Conservation (phyloP, 2,113 vertebrate species). For the Sapajus apella region DNA sequence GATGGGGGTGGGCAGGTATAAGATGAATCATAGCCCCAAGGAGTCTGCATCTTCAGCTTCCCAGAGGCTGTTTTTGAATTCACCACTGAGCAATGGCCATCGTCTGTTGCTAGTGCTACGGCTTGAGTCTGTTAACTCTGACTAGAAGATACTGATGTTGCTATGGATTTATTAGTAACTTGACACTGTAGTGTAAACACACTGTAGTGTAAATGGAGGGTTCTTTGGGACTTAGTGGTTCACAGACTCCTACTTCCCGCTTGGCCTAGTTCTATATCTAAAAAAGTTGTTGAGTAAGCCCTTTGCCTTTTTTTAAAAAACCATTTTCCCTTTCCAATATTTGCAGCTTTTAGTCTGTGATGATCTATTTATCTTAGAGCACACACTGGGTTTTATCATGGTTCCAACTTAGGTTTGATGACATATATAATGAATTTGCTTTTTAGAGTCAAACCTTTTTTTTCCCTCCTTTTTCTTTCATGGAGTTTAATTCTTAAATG, state of each 20-base stretch:
- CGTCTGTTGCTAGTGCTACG: not conserved
- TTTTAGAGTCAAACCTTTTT: not conserved
- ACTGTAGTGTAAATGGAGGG: not conserved
- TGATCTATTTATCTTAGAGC: not conserved
- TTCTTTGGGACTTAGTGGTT: not conserved
- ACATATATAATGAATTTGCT: not conserved
- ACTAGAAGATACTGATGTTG: not conserved
- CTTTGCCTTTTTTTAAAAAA: too few species aligned
- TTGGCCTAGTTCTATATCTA: not conserved
- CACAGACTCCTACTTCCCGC: not conserved
- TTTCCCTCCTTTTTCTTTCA: not conserved
- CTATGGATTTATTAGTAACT: not conserved
- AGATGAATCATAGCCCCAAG: not conserved
- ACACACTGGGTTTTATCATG: not conserved
- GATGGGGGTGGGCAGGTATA: not conserved
- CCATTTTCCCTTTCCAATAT: not conserved
- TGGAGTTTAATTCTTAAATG: slow-evolving; percentile 33
- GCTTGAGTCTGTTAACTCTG: not conserved
- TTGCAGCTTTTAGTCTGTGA: slow-evolving; percentile 39
- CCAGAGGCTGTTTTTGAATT: not conserved
- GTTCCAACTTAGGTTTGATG: slow-evolving; percentile 32
- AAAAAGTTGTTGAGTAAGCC: not conserved
- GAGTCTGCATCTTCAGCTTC: not conserved
- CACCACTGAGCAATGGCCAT: not conserved
- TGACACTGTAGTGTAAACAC: not conserved